Evolutionary conservation across 2,888 invertebrate genomes (phyloP).

Genomic region (Ellobium chinense): DNA sequence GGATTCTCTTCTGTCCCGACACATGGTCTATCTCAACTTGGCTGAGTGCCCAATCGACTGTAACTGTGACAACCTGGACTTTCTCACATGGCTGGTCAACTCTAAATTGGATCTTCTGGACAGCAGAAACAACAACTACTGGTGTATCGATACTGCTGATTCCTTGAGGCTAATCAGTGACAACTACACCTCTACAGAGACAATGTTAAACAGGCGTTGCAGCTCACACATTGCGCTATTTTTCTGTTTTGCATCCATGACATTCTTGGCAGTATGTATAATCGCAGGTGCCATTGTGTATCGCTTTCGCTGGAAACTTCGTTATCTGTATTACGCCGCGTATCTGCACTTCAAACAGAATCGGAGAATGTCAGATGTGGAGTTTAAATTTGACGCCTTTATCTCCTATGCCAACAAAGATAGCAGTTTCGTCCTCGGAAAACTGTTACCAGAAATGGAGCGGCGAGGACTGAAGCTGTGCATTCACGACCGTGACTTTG

Average conservation of each 20-base stretch:
- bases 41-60: conserved; percentile 3
- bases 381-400: conserved; percentile 32
- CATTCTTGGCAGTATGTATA: background rate
- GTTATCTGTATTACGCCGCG: conserved; percentile 36
- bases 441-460: background rate
- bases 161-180: background rate
- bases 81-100: conserved; percentile 22
- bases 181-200: background rate
- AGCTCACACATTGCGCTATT: background rate
- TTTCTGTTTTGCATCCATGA: background rate
- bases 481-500: conserved; percentile 31
- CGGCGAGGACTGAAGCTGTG: conserved; percentile 10
- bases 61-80: conserved; percentile 23
- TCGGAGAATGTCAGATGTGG: too few relatives aligned
- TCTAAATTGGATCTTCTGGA: conserved; percentile 4
- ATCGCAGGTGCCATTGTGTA: conserved; percentile 21
- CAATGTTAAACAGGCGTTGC: background rate
- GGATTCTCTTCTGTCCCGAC: background rate
- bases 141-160: background rate
- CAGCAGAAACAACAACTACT: background rate
- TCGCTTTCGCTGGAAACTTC: conserved; percentile 37
- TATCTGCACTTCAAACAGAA: background rate
- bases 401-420: conserved; percentile 30
- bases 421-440: background rate
- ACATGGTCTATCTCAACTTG: background rate